Base-by-base conservation (phyloP, 1,140 invertebrate genomes). In the Drosophila tsacasi region DNA sequence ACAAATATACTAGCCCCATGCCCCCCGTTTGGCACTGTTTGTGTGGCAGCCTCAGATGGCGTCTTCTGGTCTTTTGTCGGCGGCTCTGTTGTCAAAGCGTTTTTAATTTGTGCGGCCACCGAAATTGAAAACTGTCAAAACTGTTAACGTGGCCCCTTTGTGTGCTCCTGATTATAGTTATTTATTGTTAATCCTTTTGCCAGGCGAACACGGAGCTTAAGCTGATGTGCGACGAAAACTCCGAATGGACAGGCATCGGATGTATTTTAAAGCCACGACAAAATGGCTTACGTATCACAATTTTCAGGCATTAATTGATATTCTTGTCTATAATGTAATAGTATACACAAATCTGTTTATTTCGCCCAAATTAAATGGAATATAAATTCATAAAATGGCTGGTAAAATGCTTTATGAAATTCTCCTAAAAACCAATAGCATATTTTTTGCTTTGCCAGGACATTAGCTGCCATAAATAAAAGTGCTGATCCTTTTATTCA, bases 111-210 rank as follows among this genome's bases (percentile, higher is more conserved):
- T 78, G 58, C 68, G 76, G 46, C 39, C 63, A 39, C 44, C 75
- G 69, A 85, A 85, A 85, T 87, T 87, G 81, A 84, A 87, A 87
- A 90, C 84, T 87, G 84, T 87, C 84, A 89, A 81, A 87, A 89
- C 77, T 89, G 81, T 78, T 87, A 89, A 81, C 68, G 61, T 81
- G 46, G 65, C 65, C 72, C 55, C 79, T 63, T 73, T 37, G 62
- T 61, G 63, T 35, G 39, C 39, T 37, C 50, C 32, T 52, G 62
- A 74, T 68, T 74, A 61, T 44, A 67, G 27, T 54, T 64, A 64
- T 80, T 76, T 58, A 68, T 83, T 80, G 81, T 76, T 79, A 30
- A 30, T 60, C 68, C 55, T 17, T 10, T 50, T 19, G 58, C 42
- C 21, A 30, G 59, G 30, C 21, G 21, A 23, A 50, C 5, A n/a